Percentiles rank a stretch among this genome's conserved stretches.
phyloP scores from a whole-genome alignment of 2,888 invertebrate genomes.

The Drosophila neotestacea region DNA sequence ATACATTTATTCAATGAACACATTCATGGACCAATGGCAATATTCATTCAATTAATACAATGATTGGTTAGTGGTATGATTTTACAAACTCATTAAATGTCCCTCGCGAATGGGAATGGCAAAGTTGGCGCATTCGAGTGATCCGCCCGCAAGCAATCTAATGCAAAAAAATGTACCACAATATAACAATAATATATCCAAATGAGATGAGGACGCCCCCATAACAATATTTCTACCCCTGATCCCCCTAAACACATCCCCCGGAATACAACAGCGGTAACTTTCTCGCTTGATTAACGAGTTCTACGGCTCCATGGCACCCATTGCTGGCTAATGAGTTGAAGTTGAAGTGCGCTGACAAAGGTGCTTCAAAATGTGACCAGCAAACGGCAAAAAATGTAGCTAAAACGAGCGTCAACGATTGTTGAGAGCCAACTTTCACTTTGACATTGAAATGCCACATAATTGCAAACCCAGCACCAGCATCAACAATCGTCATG shows the following conservation, averaged over 20 bases:
- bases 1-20: too few species aligned
- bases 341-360: slow-evolving; percentile 54
- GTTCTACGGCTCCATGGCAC: slow-evolving; percentile 76
- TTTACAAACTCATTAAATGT: neutral
- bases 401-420: slow-evolving; percentile 45
- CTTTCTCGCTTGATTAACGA: slow-evolving; percentile 83
- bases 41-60: too few species aligned
- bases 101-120: slow-evolving; percentile 6
- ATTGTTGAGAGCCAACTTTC: slow-evolving; percentile 81
- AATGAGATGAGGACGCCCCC: slow-evolving; percentile 17
- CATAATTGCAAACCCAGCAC: slow-evolving; percentile 60
- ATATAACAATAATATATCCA: slow-evolving; percentile 34
- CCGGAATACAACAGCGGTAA: slow-evolving; percentile 47
- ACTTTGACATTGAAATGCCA: slow-evolving; percentile 85
- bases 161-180: slow-evolving; percentile 29
- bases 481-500: slow-evolving; percentile 29
- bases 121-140: slow-evolving; percentile 31
- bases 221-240: neutral
- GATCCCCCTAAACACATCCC: slow-evolving; percentile 6
- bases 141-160: slow-evolving; percentile 43
- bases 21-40: too few species aligned
- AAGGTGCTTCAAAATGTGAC: slow-evolving; percentile 53
- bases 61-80: too few species aligned
- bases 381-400: slow-evolving; percentile 30
- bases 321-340: slow-evolving; percentile 58